phyloP scores from a whole-genome alignment of 2,888 invertebrate genomes.

The Dryadula phaetusa region DNA sequence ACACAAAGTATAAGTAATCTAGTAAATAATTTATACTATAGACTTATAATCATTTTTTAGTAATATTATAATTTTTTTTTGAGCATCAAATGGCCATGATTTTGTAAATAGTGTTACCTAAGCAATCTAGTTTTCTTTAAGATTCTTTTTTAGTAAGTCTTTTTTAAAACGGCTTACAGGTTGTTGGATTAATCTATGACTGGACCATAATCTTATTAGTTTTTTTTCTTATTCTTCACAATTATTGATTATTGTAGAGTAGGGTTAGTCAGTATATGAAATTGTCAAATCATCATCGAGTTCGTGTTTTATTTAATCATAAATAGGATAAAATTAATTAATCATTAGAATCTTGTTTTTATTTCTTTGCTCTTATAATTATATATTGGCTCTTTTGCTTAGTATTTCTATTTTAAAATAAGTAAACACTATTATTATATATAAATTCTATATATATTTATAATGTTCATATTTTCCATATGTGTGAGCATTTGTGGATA shows the following conservation, averaged over 20 bases:
- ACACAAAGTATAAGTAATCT: not conserved
- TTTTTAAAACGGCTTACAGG: too few species aligned
- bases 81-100: not conserved
- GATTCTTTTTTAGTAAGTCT: too few species aligned
- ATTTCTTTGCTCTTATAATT: too few species aligned
- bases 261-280: not conserved
- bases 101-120: too few species aligned
- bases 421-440: too few species aligned
- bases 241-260: not conserved
- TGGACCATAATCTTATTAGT: not conserved
- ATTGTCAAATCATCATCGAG: not conserved
- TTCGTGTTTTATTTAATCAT: not conserved
- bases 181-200: not conserved
- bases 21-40: too few species aligned
- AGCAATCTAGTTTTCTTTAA: too few species aligned
- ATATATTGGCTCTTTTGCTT: too few species aligned
- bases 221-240: not conserved
- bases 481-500: not conserved
- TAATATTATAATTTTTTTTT: not conserved
- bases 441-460: not conserved
- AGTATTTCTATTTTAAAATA: too few species aligned
- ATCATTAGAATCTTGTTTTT: too few species aligned
- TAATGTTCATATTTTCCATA: not conserved
- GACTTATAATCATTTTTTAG: too few species aligned
- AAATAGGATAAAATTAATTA: too few species aligned